Percentiles rank a stretch among this genome's conserved stretches.
Evolutionary conservation across 2,797 vertebrate genomes (phyloP).

Genomic region (Paramormyrops hopkinsi): DNA sequence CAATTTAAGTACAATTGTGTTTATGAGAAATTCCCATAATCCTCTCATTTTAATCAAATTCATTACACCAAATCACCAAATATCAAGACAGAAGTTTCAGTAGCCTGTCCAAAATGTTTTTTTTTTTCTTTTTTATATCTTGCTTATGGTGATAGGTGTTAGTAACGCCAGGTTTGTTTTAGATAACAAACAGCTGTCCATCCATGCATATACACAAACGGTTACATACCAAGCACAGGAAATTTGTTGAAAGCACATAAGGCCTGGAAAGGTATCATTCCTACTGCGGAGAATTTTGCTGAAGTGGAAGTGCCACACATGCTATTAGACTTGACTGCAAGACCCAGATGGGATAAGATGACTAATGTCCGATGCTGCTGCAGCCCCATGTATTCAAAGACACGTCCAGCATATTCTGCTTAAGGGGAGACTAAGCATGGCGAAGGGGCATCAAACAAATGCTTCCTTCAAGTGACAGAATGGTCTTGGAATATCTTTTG

Average conservation of each 20-base stretch:
- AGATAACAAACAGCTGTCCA: background rate
- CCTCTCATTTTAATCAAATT: background rate
- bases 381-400: background rate
- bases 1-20: background rate
- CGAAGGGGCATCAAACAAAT: background rate
- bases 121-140: background rate
- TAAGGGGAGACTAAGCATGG: background rate
- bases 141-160: background rate
- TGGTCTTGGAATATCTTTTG: background rate
- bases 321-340: background rate
- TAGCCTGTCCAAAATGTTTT: background rate
- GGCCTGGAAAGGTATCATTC: background rate
- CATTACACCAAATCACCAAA: background rate
- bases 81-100: background rate
- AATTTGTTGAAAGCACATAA: background rate
- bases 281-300: background rate
- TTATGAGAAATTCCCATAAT: background rate
- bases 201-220: background rate
- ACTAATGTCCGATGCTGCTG: background rate
- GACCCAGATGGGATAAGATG: background rate
- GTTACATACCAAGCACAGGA: background rate
- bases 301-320: background rate
- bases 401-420: background rate
- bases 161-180: background rate
- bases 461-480: background rate